Percentiles rank a stretch among this genome's conserved stretches.
phyloP scores from a whole-genome alignment of 1,140 invertebrate genomes.

The Pseudomyrmex cubaensis region DNA sequence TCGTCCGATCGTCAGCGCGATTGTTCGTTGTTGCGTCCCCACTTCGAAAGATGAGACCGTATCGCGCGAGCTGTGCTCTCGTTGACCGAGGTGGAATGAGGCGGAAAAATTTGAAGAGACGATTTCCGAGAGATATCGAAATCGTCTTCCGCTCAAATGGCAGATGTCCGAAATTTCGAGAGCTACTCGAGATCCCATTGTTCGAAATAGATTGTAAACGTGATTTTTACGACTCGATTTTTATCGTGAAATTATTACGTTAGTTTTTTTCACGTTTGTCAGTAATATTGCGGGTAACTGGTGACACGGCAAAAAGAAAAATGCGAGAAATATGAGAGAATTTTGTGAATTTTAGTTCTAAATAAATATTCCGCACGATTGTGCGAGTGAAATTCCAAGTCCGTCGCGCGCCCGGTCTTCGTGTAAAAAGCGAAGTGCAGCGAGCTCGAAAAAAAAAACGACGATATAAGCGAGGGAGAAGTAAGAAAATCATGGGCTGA shows the following conservation, averaged over 20 bases:
- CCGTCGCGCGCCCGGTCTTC: slow-evolving; percentile 1
- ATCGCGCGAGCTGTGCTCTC: slow-evolving; percentile 9
- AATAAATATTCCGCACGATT: neutral
- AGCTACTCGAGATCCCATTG: neutral
- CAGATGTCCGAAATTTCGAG: neutral
- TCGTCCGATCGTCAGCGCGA: slow-evolving; percentile 64
- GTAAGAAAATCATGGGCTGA: slow-evolving; percentile 61
- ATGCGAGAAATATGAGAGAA: no score
- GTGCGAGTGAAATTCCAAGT: neutral
- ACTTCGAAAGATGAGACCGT: slow-evolving; percentile 46
- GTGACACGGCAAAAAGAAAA: no score
- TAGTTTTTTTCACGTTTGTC: no score
- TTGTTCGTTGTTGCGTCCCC: slow-evolving; percentile 43
- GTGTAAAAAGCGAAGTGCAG: slow-evolving; percentile 19
- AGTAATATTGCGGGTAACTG: no score
- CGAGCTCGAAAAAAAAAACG: slow-evolving; percentile 24
- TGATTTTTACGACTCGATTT: no score
- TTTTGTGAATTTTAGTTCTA: no score
- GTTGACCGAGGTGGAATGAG: neutral
- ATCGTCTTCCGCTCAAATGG: neutral
- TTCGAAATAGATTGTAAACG: no score
- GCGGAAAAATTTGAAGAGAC: slow-evolving; percentile 19
- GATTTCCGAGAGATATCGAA: slow-evolving; percentile 21
- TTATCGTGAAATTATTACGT: no score
- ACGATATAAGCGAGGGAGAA: slow-evolving; percentile 29